phyloP scores from a whole-genome alignment of 2,888 invertebrate genomes.

The Dicyrtomina minuta region DNA sequence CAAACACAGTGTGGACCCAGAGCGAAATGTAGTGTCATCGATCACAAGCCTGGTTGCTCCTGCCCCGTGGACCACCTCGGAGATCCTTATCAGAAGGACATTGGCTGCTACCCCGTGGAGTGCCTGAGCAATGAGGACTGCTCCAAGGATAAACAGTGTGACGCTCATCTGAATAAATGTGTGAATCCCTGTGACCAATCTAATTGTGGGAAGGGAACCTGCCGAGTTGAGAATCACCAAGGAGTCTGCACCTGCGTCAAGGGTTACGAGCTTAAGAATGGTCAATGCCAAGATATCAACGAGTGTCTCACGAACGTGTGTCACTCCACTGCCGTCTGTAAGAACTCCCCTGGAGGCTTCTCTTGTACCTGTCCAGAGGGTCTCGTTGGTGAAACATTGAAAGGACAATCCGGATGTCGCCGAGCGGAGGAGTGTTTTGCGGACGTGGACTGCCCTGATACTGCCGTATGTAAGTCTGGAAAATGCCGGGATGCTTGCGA shows the following conservation, averaged over 20 bases:
- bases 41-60: slow-evolving; percentile 66
- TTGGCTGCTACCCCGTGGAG: slow-evolving; percentile 87
- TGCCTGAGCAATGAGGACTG: slow-evolving; percentile 78
- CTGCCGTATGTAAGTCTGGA: slow-evolving; percentile 69
- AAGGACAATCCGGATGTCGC: slow-evolving; percentile 67
- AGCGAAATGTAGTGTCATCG: slow-evolving; percentile 72
- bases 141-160: slow-evolving; percentile 72
- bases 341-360: slow-evolving; percentile 76
- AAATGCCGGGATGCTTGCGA: slow-evolving; percentile 75
- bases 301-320: slow-evolving; percentile 79
- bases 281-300: slow-evolving; percentile 74
- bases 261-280: slow-evolving; percentile 69
- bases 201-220: slow-evolving; percentile 78
- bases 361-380: slow-evolving; percentile 76
- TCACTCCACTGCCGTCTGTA: slow-evolving; percentile 73
- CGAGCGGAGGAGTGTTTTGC: slow-evolving; percentile 80
- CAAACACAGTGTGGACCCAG: slow-evolving; percentile 70
- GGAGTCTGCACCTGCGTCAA: slow-evolving; percentile 72
- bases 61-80: slow-evolving; percentile 82
- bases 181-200: slow-evolving; percentile 72
- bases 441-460: slow-evolving; percentile 74
- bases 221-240: slow-evolving; percentile 71
- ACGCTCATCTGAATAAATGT: slow-evolving; percentile 62
- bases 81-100: slow-evolving; percentile 71
- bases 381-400: slow-evolving; percentile 73